A percentile compares a stretch with the other conserved stretches of the same genome.
Conservation (phyloP, 1,140 invertebrate species). For the Caenorhabditis briggsae region DNA sequence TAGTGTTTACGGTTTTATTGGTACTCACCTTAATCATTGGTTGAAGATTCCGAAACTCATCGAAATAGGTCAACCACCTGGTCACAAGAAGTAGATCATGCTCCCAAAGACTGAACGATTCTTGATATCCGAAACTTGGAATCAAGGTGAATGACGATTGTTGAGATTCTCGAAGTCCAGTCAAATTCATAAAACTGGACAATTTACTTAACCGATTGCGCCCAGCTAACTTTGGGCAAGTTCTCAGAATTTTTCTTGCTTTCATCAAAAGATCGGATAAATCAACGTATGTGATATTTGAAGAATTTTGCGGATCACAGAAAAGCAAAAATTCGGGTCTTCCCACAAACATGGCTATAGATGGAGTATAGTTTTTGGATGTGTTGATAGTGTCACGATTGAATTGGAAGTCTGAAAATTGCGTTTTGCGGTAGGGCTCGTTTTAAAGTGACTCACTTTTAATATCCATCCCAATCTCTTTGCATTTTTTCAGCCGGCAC, state of each 20-base stretch:
- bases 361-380: neutral
- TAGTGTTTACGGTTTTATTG: no score
- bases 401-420: slow-evolving; percentile 27
- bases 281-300: neutral
- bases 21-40: neutral
- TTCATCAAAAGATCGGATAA: neutral
- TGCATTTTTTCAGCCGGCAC: slow-evolving; percentile 9
- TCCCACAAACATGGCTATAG: neutral
- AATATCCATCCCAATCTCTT: slow-evolving; percentile 19
- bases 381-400: neutral
- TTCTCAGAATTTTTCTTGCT: neutral
- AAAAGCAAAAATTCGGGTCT: neutral
- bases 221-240: neutral
- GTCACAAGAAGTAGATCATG: neutral
- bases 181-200: neutral
- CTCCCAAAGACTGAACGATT: slow-evolving; percentile 5
- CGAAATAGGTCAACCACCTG: slow-evolving; percentile 17
- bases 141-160: neutral
- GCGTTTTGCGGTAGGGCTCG: no score
- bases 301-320: neutral
- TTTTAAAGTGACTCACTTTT: no score
- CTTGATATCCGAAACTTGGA: neutral
- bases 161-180: neutral
- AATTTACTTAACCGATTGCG: neutral
- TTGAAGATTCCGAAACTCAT: slow-evolving; percentile 12